Evolutionary conservation across 2,113 vertebrate species (phyloP), one percentile per base, ranked within the genome.

Genomic region (Grallaria varia): DNA sequence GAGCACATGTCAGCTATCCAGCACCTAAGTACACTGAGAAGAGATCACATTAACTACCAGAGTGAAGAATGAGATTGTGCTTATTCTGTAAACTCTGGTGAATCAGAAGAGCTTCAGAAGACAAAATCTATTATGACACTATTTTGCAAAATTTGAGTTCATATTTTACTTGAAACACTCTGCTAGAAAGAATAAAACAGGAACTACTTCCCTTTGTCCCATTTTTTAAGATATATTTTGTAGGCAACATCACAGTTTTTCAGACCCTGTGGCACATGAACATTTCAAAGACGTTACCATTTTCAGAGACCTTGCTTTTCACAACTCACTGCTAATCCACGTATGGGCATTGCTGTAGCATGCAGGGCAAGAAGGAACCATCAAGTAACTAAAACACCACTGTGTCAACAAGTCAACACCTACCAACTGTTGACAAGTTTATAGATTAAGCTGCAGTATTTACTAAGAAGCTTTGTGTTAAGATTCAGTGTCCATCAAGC

Each of bases 201-300:
- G 2, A 4, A 47, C 31, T 31, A 31, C 52, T 60, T 60, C 16
- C 18, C n/a, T 21, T 62, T 2, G 0, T 42, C 12, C 0, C 2
- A 24, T 22, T 33, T 82, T 71, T 87, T n/a, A 53, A 60, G 16
- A 35, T 35, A 17, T 28, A 40, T 59, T 45, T 91, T 42, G 53
- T 3, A 66, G 12, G 56, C 33, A 55, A 59, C 13, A 60, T 12
- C 39, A 45, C 0, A 4, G 18, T 33, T 87, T 87, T 80, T 80
- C 37, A 72, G 8, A 58, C 40, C 18, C 47, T 60, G 37, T 21
- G 35, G n/a, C 27, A 62, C 15, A 33, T 0, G 5, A 68, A 4
- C 33, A 53, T 45, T 73, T 55, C 35, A 40, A 47, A 63, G 50
- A 50, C 9, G 10, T 5, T 9, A 69, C 8, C 1, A 0, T 22